Base-by-base conservation (phyloP, 2,888 invertebrate species). In the Tupiocoris notatus region DNA sequence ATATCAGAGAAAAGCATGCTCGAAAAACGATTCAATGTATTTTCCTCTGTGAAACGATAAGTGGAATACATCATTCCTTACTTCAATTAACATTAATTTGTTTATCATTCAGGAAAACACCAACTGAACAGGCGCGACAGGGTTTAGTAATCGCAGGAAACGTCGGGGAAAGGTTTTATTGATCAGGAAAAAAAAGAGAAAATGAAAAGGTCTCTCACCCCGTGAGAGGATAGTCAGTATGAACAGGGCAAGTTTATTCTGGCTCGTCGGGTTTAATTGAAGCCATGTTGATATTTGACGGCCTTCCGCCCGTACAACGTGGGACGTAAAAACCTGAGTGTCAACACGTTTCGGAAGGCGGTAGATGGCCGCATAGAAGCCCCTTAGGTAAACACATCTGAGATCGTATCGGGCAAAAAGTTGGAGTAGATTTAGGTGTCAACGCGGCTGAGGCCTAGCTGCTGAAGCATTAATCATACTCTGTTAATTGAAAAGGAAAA, bases 221-320 rank as follows among this genome's bases (percentile, higher is more conserved):
- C n/a, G n/a, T n/a, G n/a, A n/a, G n/a, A n/a, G n/a, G n/a, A n/a
- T n/a, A n/a, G n/a, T n/a, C n/a, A n/a, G 39, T 39, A 12, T 39
- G 39, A 39, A 12, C 3, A 12, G 39, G 39, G 6, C 39, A 39
- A 39, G 39, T 39, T 39, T 39, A 39, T 39, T 39, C 39, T 39
- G 39, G 39, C 39, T 39, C 59, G 59, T n/a, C 59, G n/a, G 59
- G 59, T 59, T 59, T 59, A 59, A 59, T 59, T 59, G 59, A 59
- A 59, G 59, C 59, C 59, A n/a, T 59, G 59, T 59, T 59, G n/a
- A 59, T 59, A 59, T 59, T 59, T 20, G 59, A 59, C 3, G 59
- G 39, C 39, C 59, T 59, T 59, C 59, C 17, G 59, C 16, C 3
- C n/a, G n/a, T n/a, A n/a, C n/a, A n/a, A n/a, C 39, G 3, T 12